Conservation (phyloP, 2,113 vertebrate species). For the Lophura nycthemera region DNA sequence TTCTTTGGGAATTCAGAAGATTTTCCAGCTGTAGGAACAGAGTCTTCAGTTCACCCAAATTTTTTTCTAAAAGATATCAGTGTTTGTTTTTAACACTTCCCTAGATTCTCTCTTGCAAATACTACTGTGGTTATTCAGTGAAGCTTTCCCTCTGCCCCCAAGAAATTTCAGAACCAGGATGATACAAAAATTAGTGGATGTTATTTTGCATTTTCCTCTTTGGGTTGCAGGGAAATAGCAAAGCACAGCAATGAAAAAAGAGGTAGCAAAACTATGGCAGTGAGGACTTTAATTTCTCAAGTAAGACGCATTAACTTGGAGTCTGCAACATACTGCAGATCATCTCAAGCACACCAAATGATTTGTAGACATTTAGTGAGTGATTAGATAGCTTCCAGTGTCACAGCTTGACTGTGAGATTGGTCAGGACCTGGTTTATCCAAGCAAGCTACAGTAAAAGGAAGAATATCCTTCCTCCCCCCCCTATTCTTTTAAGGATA, state of each 20-base stretch:
- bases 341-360: background rate
- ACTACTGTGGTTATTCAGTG: background rate
- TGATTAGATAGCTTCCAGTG: background rate
- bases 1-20: background rate
- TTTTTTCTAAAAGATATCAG: background rate
- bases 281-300: background rate
- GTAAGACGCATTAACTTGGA: background rate
- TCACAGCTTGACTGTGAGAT: background rate
- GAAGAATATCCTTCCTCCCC: no score
- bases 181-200: background rate
- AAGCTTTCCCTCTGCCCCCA: background rate
- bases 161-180: background rate
- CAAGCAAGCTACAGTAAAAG: background rate
- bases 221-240: background rate
- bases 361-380: background rate
- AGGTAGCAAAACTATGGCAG: conserved; percentile 14
- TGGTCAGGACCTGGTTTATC: background rate
- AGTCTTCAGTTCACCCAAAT: background rate
- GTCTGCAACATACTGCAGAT: background rate
- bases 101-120: background rate
- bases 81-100: background rate
- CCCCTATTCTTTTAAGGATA: background rate
- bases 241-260: background rate
- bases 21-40: background rate
- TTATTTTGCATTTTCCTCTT: conserved; percentile 26